Evolutionary conservation across 1,140 invertebrate genomes (phyloP), one percentile per base, ranked within the genome.

Genomic region (Tetramorium parvispinum): DNA sequence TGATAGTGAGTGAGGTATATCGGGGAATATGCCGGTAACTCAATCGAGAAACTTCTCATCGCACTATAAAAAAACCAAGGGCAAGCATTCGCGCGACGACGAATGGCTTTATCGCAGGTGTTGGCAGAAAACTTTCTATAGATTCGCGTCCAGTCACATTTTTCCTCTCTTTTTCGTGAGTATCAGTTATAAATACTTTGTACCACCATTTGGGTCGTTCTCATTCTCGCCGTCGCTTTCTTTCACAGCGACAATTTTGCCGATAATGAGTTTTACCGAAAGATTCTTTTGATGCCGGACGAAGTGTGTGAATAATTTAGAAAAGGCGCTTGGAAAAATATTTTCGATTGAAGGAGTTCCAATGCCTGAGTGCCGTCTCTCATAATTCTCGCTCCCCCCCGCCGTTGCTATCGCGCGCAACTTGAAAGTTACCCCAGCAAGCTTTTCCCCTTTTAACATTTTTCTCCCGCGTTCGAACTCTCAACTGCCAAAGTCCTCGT

Each of bases 191-290:
- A 91, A 91, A 91, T 91, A 83, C 70, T 68, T 27, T n/a, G 32
- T 49, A 4, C 71, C 32, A 4, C 71, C 32, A 16, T 46, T 63
- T 51, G 43, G 79, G 49, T 71, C 88, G 59, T 71, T 82, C 57
- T 57, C 78, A 24, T 18, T 43, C 49, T 18, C 32, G 32, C 13
- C 40, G 18, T 16, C 40, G 49, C 37, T 51, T 32, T 46, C 40
- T 73, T 57, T 46, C 63, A 27, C 18, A 40, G 66, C 57, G 71
- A 77, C 66, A 90, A 91, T 89, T 85, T 91, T 70, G 61, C 77
- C 88, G 76, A 90, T 91, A 92, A 92, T 91, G 90, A 92, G 91
- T 92, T 87, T 85, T 89, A 85, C 90, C 89, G 86, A 91, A 88
- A 91, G 91, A 92, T 92, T 91, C 91, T 89, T 91, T 93, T 88